Evolutionary conservation across 2,888 invertebrate genomes (phyloP), one percentile per base, ranked within the genome.

Genomic region (Acanthosepion lycidas): DNA sequence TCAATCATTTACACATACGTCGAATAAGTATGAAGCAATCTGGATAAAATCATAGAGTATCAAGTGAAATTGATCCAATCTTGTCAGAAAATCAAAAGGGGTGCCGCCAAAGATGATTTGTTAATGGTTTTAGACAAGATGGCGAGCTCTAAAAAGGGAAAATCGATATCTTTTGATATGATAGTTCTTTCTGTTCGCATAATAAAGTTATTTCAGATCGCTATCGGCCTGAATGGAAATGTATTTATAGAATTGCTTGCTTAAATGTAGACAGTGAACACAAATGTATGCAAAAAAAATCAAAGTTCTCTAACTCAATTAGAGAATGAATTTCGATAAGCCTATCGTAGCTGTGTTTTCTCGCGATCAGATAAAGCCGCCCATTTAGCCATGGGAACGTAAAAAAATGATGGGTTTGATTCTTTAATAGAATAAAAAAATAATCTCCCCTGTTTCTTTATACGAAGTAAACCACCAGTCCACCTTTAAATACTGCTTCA

Each of bases 61-160:
- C 0, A n/a, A 33, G 78, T 78, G n/a, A 78, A n/a, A 78, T n/a
- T n/a, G n/a, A 78, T 78, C n/a, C 9, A 15, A 33, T n/a, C n/a
- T n/a, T 15, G n/a, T 78, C n/a, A 33, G n/a, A 78, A 33, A n/a
- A 78, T n/a, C n/a, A 33, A 15, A 18, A 9, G 28, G 78, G 78
- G 9, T 78, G n/a, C 78, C 28, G n/a, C 28, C n/a, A n/a, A 78
- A n/a, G n/a, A 78, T n/a, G 78, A 78, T 78, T 33, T 78, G n/a
- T n/a, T 78, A 78, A 78, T 78, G n/a, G n/a, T 78, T 78, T n/a
- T 33, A 78, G 78, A 78, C 78, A 78, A 78, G n/a, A 78, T 78
- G n/a, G 78, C n/a, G 78, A 78, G n/a, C 12, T 78, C 78, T n/a
- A n/a, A 78, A 78, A 78, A 78, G 78, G 33, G n/a, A n/a, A 78